Percentiles rank a stretch among this genome's conserved stretches.
These are phyloP conservation scores for Alloscopus bannaensis DNA, from an alignment of 2,888 invertebrate genomes.

Conservation along the genomic window DNA sequence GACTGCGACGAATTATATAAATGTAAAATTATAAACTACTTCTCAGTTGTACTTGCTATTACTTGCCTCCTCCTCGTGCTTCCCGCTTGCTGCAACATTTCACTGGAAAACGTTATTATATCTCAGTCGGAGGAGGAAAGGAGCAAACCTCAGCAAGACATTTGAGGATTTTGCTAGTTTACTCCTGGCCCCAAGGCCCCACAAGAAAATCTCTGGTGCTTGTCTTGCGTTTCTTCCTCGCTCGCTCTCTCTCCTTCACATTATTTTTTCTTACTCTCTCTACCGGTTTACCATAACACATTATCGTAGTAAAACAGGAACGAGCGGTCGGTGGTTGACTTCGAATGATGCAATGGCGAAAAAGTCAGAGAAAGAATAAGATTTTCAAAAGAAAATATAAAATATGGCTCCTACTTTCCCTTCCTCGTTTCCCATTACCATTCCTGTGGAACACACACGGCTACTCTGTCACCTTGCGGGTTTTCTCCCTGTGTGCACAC, in stretches of 20 bases:
- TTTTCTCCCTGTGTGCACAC: constrained; percentile 8
- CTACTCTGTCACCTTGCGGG: constrained; percentile 38
- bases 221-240: not conserved
- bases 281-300: not conserved
- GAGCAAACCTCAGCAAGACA: constrained; percentile 16
- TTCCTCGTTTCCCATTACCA: constrained; percentile 21
- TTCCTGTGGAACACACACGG: constrained; percentile 7
- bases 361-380: not conserved
- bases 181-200: not conserved
- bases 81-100: constrained; percentile 10
- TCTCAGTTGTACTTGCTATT: no score
- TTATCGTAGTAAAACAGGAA: no score
- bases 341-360: constrained; percentile 12
- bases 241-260: not conserved
- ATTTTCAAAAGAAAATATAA: constrained; percentile 13
- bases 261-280: no score
- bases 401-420: not conserved
- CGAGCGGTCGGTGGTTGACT: no score
- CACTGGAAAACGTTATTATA: not conserved
- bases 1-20: not conserved
- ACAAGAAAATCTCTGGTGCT: constrained; percentile 1
- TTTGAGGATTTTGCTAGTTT: not conserved
- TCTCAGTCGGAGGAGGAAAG: constrained; percentile 5
- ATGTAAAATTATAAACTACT: no score
- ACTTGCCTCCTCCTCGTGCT: not conserved